These are phyloP conservation scores for Rattus norvegicus DNA, from an alignment of 2,113 vertebrate species.

Conservation along the genomic window DNA sequence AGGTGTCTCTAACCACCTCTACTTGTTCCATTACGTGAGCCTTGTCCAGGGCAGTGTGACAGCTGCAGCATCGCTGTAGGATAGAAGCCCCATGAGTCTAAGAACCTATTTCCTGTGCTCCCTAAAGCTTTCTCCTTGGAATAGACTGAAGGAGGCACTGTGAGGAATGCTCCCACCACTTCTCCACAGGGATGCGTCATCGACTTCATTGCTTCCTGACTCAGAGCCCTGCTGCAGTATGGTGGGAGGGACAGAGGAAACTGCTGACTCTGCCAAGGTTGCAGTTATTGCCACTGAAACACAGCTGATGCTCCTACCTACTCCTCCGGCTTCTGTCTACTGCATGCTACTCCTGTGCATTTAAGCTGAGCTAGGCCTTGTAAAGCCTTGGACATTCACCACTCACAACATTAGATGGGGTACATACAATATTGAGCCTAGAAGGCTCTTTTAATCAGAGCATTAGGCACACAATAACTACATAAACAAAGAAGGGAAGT, in stretches of 20 bases:
- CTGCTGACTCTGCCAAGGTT: constrained; percentile 8
- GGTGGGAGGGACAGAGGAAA: neutral
- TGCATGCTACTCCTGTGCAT: neutral
- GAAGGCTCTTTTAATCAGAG: neutral
- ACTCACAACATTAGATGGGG: neutral
- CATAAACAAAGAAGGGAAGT: neutral
- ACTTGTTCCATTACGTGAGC: no score
- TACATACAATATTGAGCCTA: neutral
- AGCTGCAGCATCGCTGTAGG: neutral
- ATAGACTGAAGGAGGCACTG: neutral
- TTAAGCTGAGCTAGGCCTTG: neutral
- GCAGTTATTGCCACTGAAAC: accelerated
- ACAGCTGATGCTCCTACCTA: accelerated
- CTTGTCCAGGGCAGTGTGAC: neutral
- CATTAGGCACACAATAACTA: accelerated
- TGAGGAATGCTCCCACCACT: neutral
- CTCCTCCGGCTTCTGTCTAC: neutral
- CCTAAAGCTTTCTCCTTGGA: neutral
- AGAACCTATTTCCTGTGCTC: neutral
- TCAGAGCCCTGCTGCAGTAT: neutral
- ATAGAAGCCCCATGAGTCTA: neutral
- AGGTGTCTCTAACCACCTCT: accelerated
- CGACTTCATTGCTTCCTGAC: neutral
- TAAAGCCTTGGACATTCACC: neutral
- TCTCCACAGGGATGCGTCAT: accelerated